Conservation (phyloP, 2,888 invertebrate species). For the Agriopis leucophaearia region DNA sequence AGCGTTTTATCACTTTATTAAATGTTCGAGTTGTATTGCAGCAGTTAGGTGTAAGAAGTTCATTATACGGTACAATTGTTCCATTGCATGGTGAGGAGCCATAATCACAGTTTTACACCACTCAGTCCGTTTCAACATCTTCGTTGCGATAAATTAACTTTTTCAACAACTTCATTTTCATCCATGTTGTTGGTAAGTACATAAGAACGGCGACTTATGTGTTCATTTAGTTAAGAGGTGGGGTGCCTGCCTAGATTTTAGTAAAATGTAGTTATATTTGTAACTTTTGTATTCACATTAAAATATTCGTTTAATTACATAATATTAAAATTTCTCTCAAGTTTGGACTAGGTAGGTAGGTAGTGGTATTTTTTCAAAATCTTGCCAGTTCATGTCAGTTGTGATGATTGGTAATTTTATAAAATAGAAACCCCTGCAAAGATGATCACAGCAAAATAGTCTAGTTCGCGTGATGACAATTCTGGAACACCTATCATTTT, state of each 20-base stretch:
- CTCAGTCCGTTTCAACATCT: conserved; percentile 51
- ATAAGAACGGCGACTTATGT: no score
- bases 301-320: no score
- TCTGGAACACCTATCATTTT: conserved; percentile 34
- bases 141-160: conserved; percentile 44
- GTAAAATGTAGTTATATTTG: no score
- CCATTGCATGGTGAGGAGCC: conserved; percentile 56
- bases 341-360: no score
- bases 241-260: no score
- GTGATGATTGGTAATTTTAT: no score
- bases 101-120: conserved; percentile 56
- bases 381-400: no score
- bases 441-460: conserved; percentile 17
- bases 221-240: no score
- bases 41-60: conserved; percentile 56
- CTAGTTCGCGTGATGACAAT: conserved; percentile 32
- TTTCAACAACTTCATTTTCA: conserved; percentile 46
- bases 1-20: conserved; percentile 79
- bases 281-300: no score
- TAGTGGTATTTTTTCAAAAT: no score
- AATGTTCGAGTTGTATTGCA: conserved; percentile 67
- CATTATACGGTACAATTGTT: conserved; percentile 51
- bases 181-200: conserved; percentile 23
- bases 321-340: no score
- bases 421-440: neutral